Conservation (phyloP, 1,140 invertebrate species). For the Chironomus striatipennis region DNA sequence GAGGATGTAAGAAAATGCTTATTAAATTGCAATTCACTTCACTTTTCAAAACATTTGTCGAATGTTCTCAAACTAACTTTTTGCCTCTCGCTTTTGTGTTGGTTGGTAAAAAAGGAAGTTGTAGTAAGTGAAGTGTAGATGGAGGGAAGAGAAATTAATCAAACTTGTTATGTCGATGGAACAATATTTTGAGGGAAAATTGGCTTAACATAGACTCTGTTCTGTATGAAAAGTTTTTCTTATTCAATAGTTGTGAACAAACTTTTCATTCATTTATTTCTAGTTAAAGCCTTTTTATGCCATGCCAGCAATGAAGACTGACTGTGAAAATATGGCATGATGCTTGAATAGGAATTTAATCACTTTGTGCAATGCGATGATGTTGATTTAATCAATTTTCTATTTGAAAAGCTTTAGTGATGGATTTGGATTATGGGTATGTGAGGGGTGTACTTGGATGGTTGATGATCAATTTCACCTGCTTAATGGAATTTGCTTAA, state of each 20-base stretch:
- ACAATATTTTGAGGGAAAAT: background rate
- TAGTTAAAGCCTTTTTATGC: background rate
- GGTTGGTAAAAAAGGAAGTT: too few species aligned
- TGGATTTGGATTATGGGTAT: too few species aligned
- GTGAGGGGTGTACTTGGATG: too few species aligned
- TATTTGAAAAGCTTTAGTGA: too few species aligned
- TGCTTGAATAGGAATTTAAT: background rate
- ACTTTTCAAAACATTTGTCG: background rate
- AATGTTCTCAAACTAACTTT: too few species aligned
- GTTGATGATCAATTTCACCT: too few species aligned
- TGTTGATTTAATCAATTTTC: background rate
- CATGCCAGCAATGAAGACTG: background rate
- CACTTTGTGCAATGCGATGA: background rate
- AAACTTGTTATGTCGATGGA: background rate
- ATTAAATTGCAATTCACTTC: constrained; percentile 11
- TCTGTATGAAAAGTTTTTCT: background rate
- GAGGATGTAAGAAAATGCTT: background rate
- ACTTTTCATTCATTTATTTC: background rate
- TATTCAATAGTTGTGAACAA: background rate
- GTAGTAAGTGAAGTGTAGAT: too few species aligned
- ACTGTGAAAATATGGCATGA: background rate
- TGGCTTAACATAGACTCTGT: background rate
- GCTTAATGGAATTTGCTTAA: too few species aligned
- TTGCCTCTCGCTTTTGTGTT: too few species aligned
- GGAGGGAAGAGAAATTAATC: background rate